phyloP scores from a whole-genome alignment of 2,888 invertebrate genomes.

The Hydropsyche betteni region DNA sequence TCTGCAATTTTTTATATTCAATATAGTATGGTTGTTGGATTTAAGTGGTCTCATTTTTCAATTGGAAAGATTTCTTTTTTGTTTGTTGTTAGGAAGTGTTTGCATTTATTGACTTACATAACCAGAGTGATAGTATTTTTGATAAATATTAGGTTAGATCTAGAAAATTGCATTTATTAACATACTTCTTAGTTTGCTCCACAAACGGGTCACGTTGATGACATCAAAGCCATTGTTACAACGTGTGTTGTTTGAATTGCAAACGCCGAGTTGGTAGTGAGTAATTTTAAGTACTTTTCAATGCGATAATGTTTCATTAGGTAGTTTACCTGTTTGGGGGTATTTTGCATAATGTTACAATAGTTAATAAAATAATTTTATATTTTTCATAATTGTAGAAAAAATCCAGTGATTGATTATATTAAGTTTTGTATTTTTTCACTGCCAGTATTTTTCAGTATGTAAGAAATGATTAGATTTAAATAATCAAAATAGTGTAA shows the following conservation, averaged over 20 bases:
- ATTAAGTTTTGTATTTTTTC: conserved; percentile 63
- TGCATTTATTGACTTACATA: neutral
- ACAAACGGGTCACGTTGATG: conserved; percentile 3
- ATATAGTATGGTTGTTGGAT: no score
- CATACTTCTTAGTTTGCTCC: conserved; percentile 1
- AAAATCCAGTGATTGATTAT: conserved; percentile 53
- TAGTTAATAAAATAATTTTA: conserved; percentile 47
- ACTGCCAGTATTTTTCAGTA: conserved; percentile 68
- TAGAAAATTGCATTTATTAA: conserved; percentile 46
- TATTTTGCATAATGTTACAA: conserved; percentile 34
- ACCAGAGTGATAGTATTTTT: conserved; percentile 49
- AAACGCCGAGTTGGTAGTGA: no score
- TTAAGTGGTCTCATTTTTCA: no score
- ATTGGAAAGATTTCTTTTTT: no score
- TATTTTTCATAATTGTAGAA: conserved; percentile 47
- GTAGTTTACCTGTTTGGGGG: conserved; percentile 26
- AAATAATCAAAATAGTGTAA: conserved; percentile 58
- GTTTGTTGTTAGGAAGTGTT: neutral
- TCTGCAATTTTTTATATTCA: no score
- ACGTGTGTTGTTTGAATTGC: no score
- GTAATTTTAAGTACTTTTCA: no score
- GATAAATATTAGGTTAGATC: conserved; percentile 45
- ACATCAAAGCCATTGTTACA: neutral
- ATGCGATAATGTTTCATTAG: neutral
- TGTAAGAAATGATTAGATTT: conserved; percentile 52